Conservation (phyloP, 2,113 vertebrate genomes). For the Podiceps cristatus region DNA sequence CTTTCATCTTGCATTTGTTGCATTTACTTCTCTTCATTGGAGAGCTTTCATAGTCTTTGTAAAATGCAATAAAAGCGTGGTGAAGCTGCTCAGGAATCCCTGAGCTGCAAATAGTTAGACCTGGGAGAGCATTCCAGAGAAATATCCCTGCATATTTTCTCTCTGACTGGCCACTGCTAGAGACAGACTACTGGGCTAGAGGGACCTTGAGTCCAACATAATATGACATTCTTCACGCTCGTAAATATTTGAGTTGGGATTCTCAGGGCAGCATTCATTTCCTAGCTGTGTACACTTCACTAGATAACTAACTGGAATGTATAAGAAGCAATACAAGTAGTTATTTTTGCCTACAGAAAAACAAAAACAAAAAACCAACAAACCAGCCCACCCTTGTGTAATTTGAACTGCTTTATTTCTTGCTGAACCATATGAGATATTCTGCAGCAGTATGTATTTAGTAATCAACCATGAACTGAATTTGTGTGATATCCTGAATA, state of each 20-base stretch:
- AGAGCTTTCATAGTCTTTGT: not conserved
- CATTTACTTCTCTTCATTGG: not conserved
- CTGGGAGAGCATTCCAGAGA: constrained; percentile 19
- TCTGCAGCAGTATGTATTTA: not conserved
- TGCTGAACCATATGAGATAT: not conserved
- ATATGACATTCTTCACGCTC: not conserved
- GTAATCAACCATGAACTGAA: not conserved
- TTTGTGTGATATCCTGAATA: not conserved
- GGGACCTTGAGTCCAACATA: not conserved
- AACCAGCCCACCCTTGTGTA: not conserved
- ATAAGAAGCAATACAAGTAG: not conserved
- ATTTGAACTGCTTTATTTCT: not conserved
- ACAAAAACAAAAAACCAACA: not conserved
- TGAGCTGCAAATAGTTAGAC: not conserved
- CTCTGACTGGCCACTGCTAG: not conserved
- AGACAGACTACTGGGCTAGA: not conserved
- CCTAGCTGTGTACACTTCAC: not conserved
- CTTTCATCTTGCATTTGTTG: not conserved
- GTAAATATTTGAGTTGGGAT: not conserved
- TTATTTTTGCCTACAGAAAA: constrained; percentile 18
- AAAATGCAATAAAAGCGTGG: not conserved
- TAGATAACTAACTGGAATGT: not conserved
- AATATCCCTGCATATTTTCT: not conserved
- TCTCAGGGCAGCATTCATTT: not conserved
- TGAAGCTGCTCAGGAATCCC: not conserved